Evolutionary conservation across 2,797 vertebrate genomes (phyloP).

Genomic region (Mormyrops attenuatus): DNA sequence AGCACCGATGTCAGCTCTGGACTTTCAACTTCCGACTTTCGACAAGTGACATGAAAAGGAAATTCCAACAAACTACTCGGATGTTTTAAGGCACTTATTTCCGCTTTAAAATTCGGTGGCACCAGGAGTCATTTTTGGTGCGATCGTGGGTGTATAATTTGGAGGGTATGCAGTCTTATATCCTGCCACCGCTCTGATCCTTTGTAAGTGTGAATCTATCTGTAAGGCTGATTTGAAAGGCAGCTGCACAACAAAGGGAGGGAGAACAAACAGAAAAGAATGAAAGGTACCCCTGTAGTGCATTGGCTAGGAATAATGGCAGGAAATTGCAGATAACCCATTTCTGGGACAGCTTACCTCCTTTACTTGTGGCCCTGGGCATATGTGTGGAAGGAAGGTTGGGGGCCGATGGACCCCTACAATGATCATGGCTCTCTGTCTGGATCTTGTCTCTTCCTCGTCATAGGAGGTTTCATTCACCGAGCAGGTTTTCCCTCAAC

Average conservation of each 20-base stretch:
- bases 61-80: background rate
- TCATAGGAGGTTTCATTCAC: background rate
- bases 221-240: conserved; percentile 12
- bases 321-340: conserved; percentile 11
- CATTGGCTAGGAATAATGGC: background rate
- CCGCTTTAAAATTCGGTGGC: background rate
- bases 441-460: background rate
- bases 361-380: background rate
- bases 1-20: background rate
- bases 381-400: background rate
- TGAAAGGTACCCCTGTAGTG: background rate
- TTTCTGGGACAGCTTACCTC: background rate
- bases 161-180: background rate
- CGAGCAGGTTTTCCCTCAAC: background rate
- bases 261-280: background rate
- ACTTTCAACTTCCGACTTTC: background rate
- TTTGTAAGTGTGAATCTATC: conserved; percentile 11
- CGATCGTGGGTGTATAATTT: background rate
- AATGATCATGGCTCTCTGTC: background rate
- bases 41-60: background rate
- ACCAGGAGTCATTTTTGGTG: background rate
- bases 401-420: background rate
- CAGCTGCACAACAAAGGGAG: background rate
- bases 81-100: background rate
- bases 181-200: background rate